Evolutionary conservation across 2,113 vertebrate genomes (phyloP).

Genomic region (Mixornis gularis): DNA sequence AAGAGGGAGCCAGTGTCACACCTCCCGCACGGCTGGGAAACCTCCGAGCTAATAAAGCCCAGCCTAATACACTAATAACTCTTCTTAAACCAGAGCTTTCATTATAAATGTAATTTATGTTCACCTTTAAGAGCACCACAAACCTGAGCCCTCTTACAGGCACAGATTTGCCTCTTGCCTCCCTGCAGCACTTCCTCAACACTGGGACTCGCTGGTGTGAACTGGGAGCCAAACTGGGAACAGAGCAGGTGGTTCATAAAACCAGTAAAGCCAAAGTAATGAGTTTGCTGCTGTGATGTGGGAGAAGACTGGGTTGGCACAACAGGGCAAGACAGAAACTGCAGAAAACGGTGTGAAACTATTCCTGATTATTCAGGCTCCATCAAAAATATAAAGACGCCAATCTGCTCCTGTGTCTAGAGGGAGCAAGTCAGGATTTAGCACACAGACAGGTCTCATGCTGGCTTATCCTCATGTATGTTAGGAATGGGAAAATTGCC

Average conservation of each 20-base stretch:
- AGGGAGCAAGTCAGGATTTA: neutral
- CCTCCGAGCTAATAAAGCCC: neutral
- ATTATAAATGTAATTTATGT: constrained; percentile 33
- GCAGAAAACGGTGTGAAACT: neutral
- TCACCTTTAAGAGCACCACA: neutral
- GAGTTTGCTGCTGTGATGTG: neutral
- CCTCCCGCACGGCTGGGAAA: neutral
- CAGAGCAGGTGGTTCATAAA: neutral
- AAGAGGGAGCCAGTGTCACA: constrained; percentile 66
- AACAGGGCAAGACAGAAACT: neutral
- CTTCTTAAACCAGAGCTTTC: constrained; percentile 47
- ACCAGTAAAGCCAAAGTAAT: neutral
- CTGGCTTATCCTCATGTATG: neutral
- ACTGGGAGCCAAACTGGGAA: constrained; percentile 13
- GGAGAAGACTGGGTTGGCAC: neutral
- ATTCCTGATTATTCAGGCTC: neutral
- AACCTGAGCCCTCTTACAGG: neutral
- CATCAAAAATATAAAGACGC: neutral
- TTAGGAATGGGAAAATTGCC: neutral
- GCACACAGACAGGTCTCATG: neutral
- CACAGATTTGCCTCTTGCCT: neutral
- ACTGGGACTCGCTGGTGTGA: neutral
- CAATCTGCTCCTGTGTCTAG: neutral
- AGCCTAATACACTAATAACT: neutral
- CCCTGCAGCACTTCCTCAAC: neutral